Base-by-base conservation (phyloP, 2,888 invertebrate species). In the Hecatera dysodea region DNA sequence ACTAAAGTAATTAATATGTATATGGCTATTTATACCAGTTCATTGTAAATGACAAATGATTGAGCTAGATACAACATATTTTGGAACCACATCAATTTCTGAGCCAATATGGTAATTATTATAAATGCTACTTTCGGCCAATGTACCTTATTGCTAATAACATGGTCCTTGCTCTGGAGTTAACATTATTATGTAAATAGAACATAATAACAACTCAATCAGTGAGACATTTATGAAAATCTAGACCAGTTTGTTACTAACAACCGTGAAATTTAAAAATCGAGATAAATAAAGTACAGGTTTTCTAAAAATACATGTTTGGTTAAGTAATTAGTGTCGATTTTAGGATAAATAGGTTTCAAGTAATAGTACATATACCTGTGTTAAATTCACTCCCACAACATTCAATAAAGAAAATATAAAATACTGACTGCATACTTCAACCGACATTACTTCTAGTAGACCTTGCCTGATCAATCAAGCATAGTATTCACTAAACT, bases 111-210 rank as follows among this genome's bases (percentile, higher is more conserved):
- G 6, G 17, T 50, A 29, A 50, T 55, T 48, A 60, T n/a, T 33
- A 69, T 53, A 42, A 39, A 27, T 46, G 19, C 29, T 24, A 27
- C 33, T 59, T 24, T 24, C 24, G 52, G 57, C 50, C 29, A 59
- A 62, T 24, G 15, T 9, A 36, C n/a, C n/a, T n/a, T n/a, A 48
- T 44, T 29, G 36, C 29, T 79, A 61, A 61, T 61, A 11, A 61
- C 27, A 65, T 42, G 66, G 46, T 17, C 15, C 15, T 48, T 66
- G 73, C 17, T 53, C 57, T 53, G n/a, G 39, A 52, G 1, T 61
- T 42, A 27, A 27, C 17, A 48, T 46, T 72, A 65, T 56, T 72
- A 78, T 72, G 66, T 57, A 72, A 79, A 79, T 72, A 56, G 39
- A 61, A 65, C 73, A 29, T 52, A 36, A 65, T 62, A 59, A 56